Conservation (phyloP, 2,888 invertebrate genomes). For the Xestia xanthographa region DNA sequence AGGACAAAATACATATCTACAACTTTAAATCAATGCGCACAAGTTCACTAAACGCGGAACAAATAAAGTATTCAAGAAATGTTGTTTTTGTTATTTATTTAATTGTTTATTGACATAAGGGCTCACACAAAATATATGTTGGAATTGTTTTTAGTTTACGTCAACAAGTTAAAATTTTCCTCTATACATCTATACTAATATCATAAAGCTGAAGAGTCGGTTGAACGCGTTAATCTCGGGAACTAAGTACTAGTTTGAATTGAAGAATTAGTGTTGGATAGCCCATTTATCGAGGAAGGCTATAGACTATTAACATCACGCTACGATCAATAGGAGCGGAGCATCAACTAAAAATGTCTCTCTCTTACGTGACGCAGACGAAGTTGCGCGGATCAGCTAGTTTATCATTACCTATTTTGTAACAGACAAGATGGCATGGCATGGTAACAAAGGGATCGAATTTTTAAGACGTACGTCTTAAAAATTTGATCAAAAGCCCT, state of each 20-base stretch:
- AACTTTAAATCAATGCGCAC: conserved; percentile 36
- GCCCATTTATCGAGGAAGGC: no score
- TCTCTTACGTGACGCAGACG: no score
- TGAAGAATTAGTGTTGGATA: no score
- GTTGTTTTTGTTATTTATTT: conserved; percentile 27
- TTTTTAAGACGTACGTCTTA: background rate
- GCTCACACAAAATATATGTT: background rate
- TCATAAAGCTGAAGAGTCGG: no score
- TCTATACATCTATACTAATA: no score
- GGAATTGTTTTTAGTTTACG: background rate
- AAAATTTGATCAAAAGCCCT: background rate
- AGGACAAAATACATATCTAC: conserved; percentile 30
- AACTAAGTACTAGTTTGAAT: no score
- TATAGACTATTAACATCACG: no score
- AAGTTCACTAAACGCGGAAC: conserved; percentile 44
- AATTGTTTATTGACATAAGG: background rate
- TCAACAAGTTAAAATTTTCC: conserved; percentile 34
- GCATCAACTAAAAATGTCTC: no score
- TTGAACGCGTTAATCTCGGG: no score
- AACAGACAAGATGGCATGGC: background rate
- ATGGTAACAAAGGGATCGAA: background rate
- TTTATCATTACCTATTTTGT: conserved; percentile 17
- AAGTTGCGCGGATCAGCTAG: no score
- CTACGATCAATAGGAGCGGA: no score
- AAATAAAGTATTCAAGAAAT: conserved; percentile 14